Evolutionary conservation across 2,113 vertebrate species (phyloP).

Genomic region (Poeciliopsis occidentalis): DNA sequence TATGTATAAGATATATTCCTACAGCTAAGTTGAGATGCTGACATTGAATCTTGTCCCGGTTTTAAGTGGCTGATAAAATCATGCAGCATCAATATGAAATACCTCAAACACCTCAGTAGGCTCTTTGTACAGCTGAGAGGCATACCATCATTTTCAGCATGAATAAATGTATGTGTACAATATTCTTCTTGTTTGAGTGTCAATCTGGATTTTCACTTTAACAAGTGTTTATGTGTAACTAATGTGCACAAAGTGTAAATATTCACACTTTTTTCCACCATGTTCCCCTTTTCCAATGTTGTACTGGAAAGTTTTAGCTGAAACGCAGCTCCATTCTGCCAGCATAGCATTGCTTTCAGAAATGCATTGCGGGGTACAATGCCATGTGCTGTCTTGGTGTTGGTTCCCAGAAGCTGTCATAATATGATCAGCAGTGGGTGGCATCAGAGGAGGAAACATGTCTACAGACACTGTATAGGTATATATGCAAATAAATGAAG

Average conservation of each 20-base stretch:
- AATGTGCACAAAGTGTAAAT: constrained; percentile 40
- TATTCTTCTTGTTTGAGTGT: neutral
- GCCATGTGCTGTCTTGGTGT: constrained; percentile 29
- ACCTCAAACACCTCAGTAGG: too few relatives aligned
- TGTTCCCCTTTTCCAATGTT: neutral
- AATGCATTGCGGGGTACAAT: constrained; percentile 36
- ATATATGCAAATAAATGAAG: constrained; percentile 13
- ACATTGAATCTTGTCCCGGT: too few relatives aligned
- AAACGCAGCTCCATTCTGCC: constrained; percentile 39
- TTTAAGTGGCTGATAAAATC: too few relatives aligned
- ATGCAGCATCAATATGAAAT: too few relatives aligned
- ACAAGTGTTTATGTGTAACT: constrained; percentile 14
- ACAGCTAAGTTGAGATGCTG: too few relatives aligned
- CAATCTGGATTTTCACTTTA: constrained; percentile 10
- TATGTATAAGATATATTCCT: too few relatives aligned
- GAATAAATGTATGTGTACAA: too few relatives aligned
- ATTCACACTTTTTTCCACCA: constrained; percentile 14
- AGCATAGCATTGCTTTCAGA: constrained; percentile 35
- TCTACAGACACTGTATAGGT: constrained; percentile 21
- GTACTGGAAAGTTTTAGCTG: constrained; percentile 16
- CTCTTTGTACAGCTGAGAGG: too few relatives aligned
- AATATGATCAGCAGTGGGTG: constrained; percentile 55
- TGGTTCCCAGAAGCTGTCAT: constrained; percentile 63
- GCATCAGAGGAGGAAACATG: constrained; percentile 45
- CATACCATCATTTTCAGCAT: too few relatives aligned